Percentiles rank a stretch among this genome's conserved stretches.
Evolutionary conservation across 1,140 invertebrate genomes (phyloP).

Genomic region (Scaptodrosophila lebanonensis): DNA sequence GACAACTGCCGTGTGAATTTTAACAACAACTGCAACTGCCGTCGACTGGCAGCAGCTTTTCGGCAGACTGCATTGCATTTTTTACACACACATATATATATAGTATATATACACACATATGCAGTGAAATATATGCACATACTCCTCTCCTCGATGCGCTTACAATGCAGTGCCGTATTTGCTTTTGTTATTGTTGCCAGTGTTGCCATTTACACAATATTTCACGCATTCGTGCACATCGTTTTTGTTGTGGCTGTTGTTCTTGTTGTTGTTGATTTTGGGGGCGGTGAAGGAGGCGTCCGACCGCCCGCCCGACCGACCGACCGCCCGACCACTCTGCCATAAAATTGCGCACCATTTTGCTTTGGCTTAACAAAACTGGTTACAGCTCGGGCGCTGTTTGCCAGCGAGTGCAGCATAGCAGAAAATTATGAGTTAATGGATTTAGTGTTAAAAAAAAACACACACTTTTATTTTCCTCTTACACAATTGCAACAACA

Average conservation of each 20-base stretch:
- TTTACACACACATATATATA: too few relatives aligned
- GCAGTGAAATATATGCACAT: too few relatives aligned
- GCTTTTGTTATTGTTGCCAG: constrained; percentile 20
- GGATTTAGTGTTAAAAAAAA: constrained; percentile 59
- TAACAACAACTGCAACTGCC: constrained; percentile 33
- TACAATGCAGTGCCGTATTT: not conserved
- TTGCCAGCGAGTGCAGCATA: constrained; percentile 57
- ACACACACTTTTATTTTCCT: too few relatives aligned
- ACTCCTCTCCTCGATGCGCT: too few relatives aligned
- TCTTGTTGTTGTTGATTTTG: constrained; percentile 15
- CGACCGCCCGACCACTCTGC: constrained; percentile 65
- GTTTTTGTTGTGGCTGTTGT: constrained; percentile 23
- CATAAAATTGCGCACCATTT: constrained; percentile 73
- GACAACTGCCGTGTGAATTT: constrained; percentile 58
- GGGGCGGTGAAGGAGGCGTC: constrained; percentile 17
- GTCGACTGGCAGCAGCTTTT: constrained; percentile 20
- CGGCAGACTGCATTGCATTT: too few relatives aligned
- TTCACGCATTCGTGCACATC: constrained; percentile 67
- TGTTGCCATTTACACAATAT: constrained; percentile 69
- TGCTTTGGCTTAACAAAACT: constrained; percentile 63
- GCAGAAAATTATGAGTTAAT: constrained; percentile 75
- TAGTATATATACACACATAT: too few relatives aligned
- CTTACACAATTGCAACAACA: constrained; percentile 1
- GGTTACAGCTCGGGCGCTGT: constrained; percentile 28
- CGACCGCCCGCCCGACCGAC: constrained; percentile 7